Evolutionary conservation across 1,140 invertebrate species (phyloP).

Genomic region (Trialeurodes vaporariorum): DNA sequence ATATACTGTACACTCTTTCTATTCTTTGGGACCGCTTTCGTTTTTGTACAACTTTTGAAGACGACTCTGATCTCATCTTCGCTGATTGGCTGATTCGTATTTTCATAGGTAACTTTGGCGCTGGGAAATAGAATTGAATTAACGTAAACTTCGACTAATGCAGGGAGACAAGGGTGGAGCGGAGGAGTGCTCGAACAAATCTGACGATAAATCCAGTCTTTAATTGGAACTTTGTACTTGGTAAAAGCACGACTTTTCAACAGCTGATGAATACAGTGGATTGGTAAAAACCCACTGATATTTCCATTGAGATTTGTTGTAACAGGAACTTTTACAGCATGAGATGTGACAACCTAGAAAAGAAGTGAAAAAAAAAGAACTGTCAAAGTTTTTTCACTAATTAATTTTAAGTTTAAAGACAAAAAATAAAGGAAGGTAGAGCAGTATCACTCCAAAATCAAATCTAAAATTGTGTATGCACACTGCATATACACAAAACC

Average conservation of each 20-base stretch:
- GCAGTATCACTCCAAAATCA: no score
- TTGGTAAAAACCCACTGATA: slow-evolving; percentile 83
- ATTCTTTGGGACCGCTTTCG: slow-evolving; percentile 4
- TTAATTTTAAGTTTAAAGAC: no score
- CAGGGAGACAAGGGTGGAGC: slow-evolving; percentile 82
- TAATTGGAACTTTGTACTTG: slow-evolving; percentile 60
- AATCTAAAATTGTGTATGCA: no score
- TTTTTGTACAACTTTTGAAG: slow-evolving; percentile 53
- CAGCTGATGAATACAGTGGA: slow-evolving; percentile 94
- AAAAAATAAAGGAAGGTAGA: no score
- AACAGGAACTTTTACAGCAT: slow-evolving; percentile 91
- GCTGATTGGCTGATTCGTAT: slow-evolving; percentile 73
- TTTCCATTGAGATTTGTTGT: slow-evolving; percentile 79
- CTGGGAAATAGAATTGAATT: slow-evolving; percentile 79
- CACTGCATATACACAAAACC: no score
- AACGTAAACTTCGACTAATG: slow-evolving; percentile 90
- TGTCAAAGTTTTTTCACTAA: no score
- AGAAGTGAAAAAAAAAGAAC: slow-evolving; percentile 14
- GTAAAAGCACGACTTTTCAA: slow-evolving; percentile 90
- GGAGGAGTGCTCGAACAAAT: slow-evolving; percentile 75
- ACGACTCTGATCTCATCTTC: slow-evolving; percentile 81
- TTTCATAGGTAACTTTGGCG: slow-evolving; percentile 43
- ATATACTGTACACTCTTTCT: neutral
- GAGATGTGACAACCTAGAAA: slow-evolving; percentile 75
- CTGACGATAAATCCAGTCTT: slow-evolving; percentile 47